Evolutionary conservation across 1,140 invertebrate genomes (phyloP).

Genomic region (Neodiprion fabricii): DNA sequence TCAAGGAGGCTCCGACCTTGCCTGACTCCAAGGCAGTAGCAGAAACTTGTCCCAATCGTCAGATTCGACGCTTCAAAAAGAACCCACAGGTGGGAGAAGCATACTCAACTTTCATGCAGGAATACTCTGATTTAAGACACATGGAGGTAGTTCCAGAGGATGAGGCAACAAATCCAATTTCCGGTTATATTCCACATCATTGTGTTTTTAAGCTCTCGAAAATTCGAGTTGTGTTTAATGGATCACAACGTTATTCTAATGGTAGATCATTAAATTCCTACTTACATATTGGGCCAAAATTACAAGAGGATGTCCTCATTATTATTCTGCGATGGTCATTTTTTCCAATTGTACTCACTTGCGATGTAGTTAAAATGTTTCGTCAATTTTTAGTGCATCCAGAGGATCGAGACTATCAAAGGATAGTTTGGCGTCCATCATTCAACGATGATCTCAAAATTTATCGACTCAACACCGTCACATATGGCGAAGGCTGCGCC

Average conservation of each 20-base stretch:
- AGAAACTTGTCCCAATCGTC: conserved; percentile 25
- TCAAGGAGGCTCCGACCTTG: background rate
- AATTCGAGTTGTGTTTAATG: background rate
- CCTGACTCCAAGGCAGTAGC: too few species aligned
- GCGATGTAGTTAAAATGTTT: conserved; percentile 27
- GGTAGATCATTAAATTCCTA: background rate
- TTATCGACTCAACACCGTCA: conserved; percentile 28
- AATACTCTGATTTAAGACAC: conserved; percentile 47
- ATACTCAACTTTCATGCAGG: conserved; percentile 44
- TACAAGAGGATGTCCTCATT: background rate
- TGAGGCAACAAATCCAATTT: background rate
- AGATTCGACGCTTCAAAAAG: conserved; percentile 20
- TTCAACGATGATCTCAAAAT: conserved; percentile 18
- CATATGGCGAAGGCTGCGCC: conserved; percentile 25
- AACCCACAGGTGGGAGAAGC: conserved; percentile 29
- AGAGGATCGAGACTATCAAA: conserved; percentile 31
- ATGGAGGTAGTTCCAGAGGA: conserved; percentile 28
- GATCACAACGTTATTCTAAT: background rate
- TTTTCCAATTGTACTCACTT: conserved; percentile 5
- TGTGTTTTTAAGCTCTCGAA: background rate
- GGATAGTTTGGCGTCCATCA: conserved; percentile 45
- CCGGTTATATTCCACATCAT: conserved; percentile 15
- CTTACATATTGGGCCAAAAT: background rate
- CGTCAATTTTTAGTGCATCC: conserved; percentile 23
- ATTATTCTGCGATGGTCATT: background rate